These are phyloP conservation scores for Brachypteracias leptosomus DNA, from an alignment of 2,113 vertebrate genomes.

Conservation along the genomic window DNA sequence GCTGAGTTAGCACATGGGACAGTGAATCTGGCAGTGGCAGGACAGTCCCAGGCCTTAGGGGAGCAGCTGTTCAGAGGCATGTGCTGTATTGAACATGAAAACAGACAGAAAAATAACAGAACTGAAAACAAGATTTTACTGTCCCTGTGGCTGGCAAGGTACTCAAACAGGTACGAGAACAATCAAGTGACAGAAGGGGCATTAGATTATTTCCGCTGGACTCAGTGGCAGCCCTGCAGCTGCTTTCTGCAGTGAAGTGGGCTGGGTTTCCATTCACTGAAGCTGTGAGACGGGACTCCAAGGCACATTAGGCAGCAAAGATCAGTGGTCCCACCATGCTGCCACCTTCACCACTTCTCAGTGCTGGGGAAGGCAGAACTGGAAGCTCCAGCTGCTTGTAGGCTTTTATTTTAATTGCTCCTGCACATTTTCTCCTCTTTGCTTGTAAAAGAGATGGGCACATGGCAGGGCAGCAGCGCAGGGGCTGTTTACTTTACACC, in stretches of 20 bases:
- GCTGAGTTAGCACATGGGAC: neutral
- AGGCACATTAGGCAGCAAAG: neutral
- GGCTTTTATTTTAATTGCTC: neutral
- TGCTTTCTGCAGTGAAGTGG: neutral
- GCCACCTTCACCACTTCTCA: neutral
- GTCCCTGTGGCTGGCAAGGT: neutral
- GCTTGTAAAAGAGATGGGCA: neutral
- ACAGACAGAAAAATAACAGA: neutral
- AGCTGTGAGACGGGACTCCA: neutral
- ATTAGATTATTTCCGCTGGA: neutral
- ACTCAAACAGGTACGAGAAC: neutral
- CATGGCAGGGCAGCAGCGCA: neutral
- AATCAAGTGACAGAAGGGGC: neutral
- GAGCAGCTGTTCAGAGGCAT: neutral
- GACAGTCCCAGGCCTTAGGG: neutral
- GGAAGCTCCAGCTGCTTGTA: neutral
- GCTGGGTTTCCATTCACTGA: neutral
- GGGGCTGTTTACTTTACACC: conserved; percentile 26
- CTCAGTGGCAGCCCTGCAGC: neutral
- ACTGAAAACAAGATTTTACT: neutral
- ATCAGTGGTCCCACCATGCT: neutral
- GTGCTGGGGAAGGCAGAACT: neutral
- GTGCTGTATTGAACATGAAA: neutral
- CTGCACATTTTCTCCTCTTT: neutral
- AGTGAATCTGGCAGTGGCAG: neutral